Conservation (phyloP, 2,888 invertebrate species). For the Geotrupes spiniger region DNA sequence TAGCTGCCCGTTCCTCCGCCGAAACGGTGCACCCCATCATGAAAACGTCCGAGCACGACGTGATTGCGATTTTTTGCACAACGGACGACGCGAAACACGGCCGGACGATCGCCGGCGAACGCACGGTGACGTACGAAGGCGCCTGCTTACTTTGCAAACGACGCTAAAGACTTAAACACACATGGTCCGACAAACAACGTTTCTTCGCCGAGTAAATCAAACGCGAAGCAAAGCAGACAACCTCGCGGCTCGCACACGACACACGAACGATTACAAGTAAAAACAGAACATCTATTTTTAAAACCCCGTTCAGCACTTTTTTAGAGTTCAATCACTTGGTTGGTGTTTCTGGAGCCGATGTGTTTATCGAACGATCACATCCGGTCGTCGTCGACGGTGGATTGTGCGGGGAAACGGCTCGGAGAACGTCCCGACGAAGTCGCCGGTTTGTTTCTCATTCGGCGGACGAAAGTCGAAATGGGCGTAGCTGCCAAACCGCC, state of each 20-base stretch:
- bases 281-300: too few relatives aligned
- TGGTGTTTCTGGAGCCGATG: too few relatives aligned
- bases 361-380: too few relatives aligned
- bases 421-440: neutral
- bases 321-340: too few relatives aligned
- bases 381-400: too few relatives aligned
- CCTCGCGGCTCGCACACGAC: too few relatives aligned
- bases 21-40: constrained; percentile 99
- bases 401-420: too few relatives aligned
- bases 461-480: neutral
- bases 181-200: neutral
- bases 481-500: neutral
- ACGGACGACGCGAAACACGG: neutral
- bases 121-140: neutral
- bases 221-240: too few relatives aligned
- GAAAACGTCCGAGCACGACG: constrained; percentile 45
- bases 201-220: too few relatives aligned
- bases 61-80: constrained; percentile 30
- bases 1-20: constrained; percentile 97
- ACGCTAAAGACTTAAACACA: constrained; percentile 2
- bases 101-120: neutral
- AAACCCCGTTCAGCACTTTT: too few relatives aligned
- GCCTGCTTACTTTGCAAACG: neutral
- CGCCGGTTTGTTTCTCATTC: neutral
- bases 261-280: too few relatives aligned